Percentiles rank a stretch among this genome's conserved stretches.
Evolutionary conservation across 2,797 vertebrate genomes (phyloP).

Genomic region (Echiichthys vipera): DNA sequence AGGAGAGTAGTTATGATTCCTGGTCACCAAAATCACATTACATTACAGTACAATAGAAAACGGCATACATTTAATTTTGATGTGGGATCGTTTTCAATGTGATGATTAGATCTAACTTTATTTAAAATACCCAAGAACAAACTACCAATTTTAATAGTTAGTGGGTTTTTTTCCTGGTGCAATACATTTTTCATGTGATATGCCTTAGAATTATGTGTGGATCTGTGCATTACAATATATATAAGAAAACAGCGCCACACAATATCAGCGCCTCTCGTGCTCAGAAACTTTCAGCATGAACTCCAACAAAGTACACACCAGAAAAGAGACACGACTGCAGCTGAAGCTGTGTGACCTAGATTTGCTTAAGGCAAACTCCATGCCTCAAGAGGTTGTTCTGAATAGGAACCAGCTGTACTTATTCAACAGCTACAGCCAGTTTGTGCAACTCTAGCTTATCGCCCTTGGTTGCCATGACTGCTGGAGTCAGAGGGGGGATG

Average conservation of each 20-base stretch:
- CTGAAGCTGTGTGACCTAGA: constrained; percentile 9
- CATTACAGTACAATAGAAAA: too few species aligned
- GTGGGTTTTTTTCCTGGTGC: background rate
- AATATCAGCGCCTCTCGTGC: background rate
- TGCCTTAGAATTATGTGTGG: background rate
- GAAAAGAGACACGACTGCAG: background rate
- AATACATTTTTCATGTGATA: too few species aligned
- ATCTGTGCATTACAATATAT: background rate
- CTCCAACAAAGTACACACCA: background rate
- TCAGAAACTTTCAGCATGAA: background rate
- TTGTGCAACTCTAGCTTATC: constrained; percentile 7
- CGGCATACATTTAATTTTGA: too few species aligned
- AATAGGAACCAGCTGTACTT: constrained; percentile 6
- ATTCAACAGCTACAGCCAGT: constrained; percentile 16
- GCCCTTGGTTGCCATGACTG: background rate
- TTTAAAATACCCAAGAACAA: background rate
- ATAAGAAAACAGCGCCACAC: background rate
- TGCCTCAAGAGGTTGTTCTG: background rate
- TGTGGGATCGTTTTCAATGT: too few species aligned
- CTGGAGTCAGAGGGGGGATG: constrained; percentile 9
- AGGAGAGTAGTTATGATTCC: background rate
- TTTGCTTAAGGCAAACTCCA: background rate
- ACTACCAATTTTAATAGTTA: background rate
- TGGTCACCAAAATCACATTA: background rate
- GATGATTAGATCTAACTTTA: too few species aligned